phyloP scores from a whole-genome alignment of 2,113 vertebrate species.

The Megaptera novaeangliae region DNA sequence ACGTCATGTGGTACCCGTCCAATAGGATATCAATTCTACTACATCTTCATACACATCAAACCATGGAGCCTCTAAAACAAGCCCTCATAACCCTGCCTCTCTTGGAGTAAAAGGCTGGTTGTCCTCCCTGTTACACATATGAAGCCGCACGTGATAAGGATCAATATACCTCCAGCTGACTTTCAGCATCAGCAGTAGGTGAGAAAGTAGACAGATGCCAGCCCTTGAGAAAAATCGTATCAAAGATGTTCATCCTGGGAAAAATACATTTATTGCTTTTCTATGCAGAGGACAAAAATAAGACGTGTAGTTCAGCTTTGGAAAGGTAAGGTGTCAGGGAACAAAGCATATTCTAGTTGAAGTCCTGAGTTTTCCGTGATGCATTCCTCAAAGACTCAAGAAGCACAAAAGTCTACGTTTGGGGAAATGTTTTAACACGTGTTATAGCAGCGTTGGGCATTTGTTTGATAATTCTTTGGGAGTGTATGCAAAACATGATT shows the following conservation, averaged over 20 bases:
- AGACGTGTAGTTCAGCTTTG: neutral
- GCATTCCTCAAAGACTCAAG: neutral
- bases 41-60: slow-evolving; percentile 59
- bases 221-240: slow-evolving; percentile 56
- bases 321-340: neutral
- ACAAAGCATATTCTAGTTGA: neutral
- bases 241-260: slow-evolving; percentile 38
- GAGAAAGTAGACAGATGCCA: slow-evolving; percentile 62
- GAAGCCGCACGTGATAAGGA: slow-evolving; percentile 59
- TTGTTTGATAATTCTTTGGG: neutral
- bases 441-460: neutral
- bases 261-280: slow-evolving; percentile 14
- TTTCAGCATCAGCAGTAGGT: slow-evolving; percentile 65
- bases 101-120: slow-evolving; percentile 57
- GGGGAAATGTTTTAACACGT: neutral
- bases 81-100: slow-evolving; percentile 12
- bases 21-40: slow-evolving; percentile 59
- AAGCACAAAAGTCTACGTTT: neutral
- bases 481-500: neutral
- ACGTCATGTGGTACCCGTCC: slow-evolving; percentile 28
- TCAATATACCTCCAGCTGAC: slow-evolving; percentile 59
- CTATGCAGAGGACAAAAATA: neutral
- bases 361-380: neutral
- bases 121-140: slow-evolving; percentile 52
- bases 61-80: slow-evolving; percentile 63